Percentiles rank a stretch among this genome's conserved stretches.
Conservation (phyloP, 2,888 invertebrate species). For the Lucinisca nassula region DNA sequence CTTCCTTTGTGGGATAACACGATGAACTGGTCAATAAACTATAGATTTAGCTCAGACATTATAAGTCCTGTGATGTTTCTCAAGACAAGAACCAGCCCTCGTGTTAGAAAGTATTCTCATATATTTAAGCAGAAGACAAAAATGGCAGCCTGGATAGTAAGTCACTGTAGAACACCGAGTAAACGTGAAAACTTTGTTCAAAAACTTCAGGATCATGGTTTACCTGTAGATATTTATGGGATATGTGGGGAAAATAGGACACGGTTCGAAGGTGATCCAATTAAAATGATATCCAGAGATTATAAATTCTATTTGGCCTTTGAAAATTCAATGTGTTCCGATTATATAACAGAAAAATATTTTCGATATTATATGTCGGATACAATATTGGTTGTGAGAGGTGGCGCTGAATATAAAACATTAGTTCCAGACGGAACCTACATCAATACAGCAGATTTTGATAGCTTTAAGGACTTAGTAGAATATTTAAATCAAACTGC, state of each 20-base stretch:
- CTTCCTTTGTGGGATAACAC: not conserved
- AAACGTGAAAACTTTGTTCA: conserved; percentile 66
- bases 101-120: not conserved
- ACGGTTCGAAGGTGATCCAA: not conserved
- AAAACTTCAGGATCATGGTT: conserved; percentile 58
- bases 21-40: conserved; percentile 22
- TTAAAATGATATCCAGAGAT: not conserved
- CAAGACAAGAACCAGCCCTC: not conserved
- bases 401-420: not conserved
- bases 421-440: not conserved
- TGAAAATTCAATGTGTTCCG: not conserved
- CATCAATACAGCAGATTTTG: conserved; percentile 3
- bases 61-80: not conserved
- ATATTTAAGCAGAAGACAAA: conserved; percentile 47
- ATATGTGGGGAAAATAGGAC: conserved; percentile 56
- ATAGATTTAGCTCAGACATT: conserved; percentile 18
- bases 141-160: conserved; percentile 75
- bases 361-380: not conserved
- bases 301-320: conserved; percentile 21
- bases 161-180: conserved; percentile 69
- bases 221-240: conserved; percentile 72
- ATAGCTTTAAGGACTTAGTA: not conserved
- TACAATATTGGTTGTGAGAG: conserved; percentile 4
- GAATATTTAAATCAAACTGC: not conserved
- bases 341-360: conserved; percentile 13